Evolutionary conservation across 2,113 vertebrate genomes (phyloP).

Genomic region (Catagonus wagneri): DNA sequence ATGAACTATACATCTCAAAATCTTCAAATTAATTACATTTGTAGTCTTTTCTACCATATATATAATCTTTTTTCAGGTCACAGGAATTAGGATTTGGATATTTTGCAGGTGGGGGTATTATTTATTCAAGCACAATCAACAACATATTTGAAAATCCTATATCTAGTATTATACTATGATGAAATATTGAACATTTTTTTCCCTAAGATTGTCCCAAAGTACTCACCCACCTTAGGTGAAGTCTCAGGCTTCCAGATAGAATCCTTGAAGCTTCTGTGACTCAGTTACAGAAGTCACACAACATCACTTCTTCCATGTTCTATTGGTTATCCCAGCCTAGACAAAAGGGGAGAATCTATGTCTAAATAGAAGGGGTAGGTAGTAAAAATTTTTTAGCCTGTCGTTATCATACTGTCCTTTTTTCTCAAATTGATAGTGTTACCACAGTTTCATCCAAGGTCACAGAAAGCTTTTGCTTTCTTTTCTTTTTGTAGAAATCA

Average conservation of each 20-base stretch:
- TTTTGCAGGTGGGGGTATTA: not conserved
- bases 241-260: not conserved
- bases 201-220: not conserved
- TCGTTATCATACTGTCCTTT: not conserved
- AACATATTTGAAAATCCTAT: not conserved
- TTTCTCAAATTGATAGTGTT: not conserved
- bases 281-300: accelerated
- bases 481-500: not conserved
- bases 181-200: not conserved
- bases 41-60: not conserved
- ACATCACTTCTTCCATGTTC: not conserved
- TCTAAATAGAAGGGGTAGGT: not conserved
- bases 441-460: not conserved
- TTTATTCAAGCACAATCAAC: not conserved
- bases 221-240: not conserved
- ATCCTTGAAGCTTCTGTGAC: not conserved
- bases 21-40: not conserved
- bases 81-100: not conserved
- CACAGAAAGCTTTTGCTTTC: not conserved
- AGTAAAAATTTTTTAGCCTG: not conserved
- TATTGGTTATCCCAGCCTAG: not conserved
- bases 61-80: not conserved
- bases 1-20: not conserved
- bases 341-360: not conserved
- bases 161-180: not conserved